Evolutionary conservation across 2,797 vertebrate genomes (phyloP).

Genomic region (Varecia variegata): DNA sequence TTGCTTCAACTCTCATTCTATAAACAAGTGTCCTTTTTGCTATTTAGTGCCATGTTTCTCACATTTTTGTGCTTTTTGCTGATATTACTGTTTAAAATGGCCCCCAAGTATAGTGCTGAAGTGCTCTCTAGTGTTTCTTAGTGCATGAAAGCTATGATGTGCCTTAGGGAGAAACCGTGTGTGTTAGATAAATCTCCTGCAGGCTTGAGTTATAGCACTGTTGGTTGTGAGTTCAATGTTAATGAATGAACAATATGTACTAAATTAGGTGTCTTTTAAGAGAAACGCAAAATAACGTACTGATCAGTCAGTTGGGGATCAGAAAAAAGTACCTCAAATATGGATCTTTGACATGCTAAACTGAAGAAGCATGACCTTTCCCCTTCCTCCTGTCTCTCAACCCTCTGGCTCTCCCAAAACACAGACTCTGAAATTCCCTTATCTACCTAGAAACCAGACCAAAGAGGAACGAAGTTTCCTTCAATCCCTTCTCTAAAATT

Average conservation of each 20-base stretch:
- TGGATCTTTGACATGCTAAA: neutral
- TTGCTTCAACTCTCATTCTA: neutral
- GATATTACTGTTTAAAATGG: neutral
- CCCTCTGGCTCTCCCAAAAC: neutral
- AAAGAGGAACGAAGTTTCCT: neutral
- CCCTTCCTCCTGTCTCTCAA: neutral
- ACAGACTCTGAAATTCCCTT: neutral
- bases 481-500: neutral
- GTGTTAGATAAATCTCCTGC: neutral
- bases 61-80: neutral
- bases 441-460: neutral
- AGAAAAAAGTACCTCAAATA: neutral
- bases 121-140: neutral
- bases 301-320: neutral
- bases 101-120: neutral
- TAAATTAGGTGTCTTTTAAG: neutral
- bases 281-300: neutral
- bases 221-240: neutral
- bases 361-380: neutral
- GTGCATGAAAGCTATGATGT: neutral
- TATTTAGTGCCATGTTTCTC: neutral
- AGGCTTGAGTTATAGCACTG: neutral
- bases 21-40: neutral
- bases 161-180: neutral
- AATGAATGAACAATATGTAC: neutral